A percentile compares a stretch with the other conserved stretches of the same genome.
These are phyloP conservation scores for Agrochola lota DNA, from an alignment of 2,888 invertebrate genomes.

Conservation along the genomic window DNA sequence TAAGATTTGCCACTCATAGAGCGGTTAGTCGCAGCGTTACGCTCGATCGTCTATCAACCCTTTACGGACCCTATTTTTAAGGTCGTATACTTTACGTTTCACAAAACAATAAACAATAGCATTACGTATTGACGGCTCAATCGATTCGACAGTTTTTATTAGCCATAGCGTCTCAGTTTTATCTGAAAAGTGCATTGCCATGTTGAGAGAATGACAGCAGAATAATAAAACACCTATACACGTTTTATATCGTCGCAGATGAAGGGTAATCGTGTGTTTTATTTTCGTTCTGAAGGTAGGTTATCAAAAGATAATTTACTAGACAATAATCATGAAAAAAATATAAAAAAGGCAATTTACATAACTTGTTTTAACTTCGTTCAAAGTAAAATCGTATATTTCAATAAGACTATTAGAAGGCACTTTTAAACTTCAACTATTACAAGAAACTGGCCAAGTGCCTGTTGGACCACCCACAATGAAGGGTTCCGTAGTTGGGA, in stretches of 20 bases:
- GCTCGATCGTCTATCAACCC: slow-evolving; percentile 26
- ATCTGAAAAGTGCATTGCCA: slow-evolving; percentile 83
- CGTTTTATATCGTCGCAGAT: slow-evolving; percentile 76
- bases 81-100: slow-evolving; percentile 61
- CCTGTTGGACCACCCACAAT: no score
- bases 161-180: slow-evolving; percentile 71
- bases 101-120: slow-evolving; percentile 67
- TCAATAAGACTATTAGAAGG: no score
- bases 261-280: slow-evolving; percentile 52
- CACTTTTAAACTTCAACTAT: no score
- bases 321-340: background rate
- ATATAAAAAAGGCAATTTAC: no score
- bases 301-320: background rate
- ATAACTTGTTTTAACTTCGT: no score
- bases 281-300: slow-evolving; percentile 38
- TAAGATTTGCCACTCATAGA: background rate
- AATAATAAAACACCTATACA: slow-evolving; percentile 84
- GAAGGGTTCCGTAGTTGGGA: no score
- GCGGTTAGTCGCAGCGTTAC: slow-evolving; percentile 24
- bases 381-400: no score
- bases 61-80: slow-evolving; percentile 57
- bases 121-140: slow-evolving; percentile 73
- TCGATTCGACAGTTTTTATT: slow-evolving; percentile 83
- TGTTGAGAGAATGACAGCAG: slow-evolving; percentile 78
- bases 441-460: no score